These are phyloP conservation scores for Galerucella calmariensis DNA, from an alignment of 2,888 invertebrate species.

Conservation along the genomic window DNA sequence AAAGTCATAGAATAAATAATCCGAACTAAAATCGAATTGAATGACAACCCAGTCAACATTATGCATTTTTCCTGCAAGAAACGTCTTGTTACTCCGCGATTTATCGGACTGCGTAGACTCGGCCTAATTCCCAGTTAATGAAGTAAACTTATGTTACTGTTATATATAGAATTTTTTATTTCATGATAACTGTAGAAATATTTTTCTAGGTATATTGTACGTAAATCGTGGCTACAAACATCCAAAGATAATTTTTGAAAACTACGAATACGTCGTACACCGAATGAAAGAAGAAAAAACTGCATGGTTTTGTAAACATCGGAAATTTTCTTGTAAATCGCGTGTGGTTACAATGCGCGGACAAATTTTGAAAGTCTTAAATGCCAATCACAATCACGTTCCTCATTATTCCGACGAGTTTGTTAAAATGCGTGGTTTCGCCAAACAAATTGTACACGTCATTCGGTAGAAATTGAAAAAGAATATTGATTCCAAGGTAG, in stretches of 20 bases:
- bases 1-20: too few relatives aligned
- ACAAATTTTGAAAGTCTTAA: constrained; percentile 28
- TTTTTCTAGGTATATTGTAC: constrained; percentile 41
- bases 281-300: constrained; percentile 47
- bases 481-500: not conserved
- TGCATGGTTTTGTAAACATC: constrained; percentile 47
- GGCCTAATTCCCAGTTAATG: too few relatives aligned
- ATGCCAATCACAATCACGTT: constrained; percentile 34
- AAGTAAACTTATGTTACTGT: too few relatives aligned
- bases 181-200: not conserved
- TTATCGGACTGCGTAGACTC: too few relatives aligned
- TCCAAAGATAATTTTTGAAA: constrained; percentile 43
- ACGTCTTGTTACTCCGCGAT: too few relatives aligned
- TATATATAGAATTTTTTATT: not conserved
- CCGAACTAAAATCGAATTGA: too few relatives aligned
- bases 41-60: too few relatives aligned
- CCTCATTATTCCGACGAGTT: constrained; percentile 22
- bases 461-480: not conserved
- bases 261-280: constrained; percentile 47
- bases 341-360: constrained; percentile 28
- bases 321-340: constrained; percentile 29
- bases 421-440: constrained; percentile 11
- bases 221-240: constrained; percentile 45
- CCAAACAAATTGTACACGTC: constrained; percentile 19
- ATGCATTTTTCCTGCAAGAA: too few relatives aligned